These are phyloP conservation scores for Mionectes macconnelli DNA, from an alignment of 2,113 vertebrate species.

Conservation along the genomic window DNA sequence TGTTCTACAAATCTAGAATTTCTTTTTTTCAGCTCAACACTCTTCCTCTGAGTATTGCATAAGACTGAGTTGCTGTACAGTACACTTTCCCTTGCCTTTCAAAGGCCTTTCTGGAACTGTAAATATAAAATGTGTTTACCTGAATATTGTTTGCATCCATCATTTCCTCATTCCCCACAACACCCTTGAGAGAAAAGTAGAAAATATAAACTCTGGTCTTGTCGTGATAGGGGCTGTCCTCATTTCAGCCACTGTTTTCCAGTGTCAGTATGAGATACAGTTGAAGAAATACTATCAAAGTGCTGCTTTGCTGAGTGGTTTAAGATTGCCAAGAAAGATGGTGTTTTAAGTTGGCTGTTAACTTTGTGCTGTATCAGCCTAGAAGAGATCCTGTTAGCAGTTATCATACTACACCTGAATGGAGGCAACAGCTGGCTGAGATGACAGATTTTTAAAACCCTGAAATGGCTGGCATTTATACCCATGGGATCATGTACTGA, in stretches of 20 bases:
- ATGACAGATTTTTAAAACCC: accelerated
- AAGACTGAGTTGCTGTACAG: not conserved
- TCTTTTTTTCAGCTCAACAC: not conserved
- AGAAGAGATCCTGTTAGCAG: not conserved
- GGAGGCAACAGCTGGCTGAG: not conserved
- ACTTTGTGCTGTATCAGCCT: not conserved
- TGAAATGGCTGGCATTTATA: not conserved
- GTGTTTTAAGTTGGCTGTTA: not conserved
- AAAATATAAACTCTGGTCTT: slow-evolving; percentile 8
- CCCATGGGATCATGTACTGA: not conserved
- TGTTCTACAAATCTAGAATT: not conserved
- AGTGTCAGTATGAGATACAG: not conserved
- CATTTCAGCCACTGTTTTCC: slow-evolving; percentile 13
- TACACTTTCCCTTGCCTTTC: not conserved
- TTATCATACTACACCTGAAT: not conserved
- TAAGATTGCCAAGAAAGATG: not conserved
- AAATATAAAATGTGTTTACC: slow-evolving; percentile 4
- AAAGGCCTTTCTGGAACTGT: not conserved
- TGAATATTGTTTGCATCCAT: slow-evolving; percentile 43
- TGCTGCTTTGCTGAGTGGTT: not conserved
- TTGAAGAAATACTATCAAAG: not conserved
- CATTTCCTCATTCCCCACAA: not conserved
- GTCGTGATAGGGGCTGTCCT: not conserved
- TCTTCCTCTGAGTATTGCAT: not conserved
- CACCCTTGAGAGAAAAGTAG: not conserved